Conservation (phyloP, 2,113 vertebrate species). For the Zapornia atra region DNA sequence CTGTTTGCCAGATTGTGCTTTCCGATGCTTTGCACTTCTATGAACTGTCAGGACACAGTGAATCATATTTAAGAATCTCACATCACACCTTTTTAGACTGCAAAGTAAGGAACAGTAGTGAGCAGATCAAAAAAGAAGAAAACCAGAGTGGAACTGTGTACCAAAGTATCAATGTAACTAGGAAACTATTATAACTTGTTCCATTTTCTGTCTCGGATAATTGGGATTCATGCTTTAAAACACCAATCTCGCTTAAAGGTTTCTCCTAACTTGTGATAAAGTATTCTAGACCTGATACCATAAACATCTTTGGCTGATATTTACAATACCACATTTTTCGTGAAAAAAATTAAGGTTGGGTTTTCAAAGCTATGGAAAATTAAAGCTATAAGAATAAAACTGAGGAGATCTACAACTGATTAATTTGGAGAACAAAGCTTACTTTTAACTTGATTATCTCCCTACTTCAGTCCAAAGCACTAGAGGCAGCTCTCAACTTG, state of each 20-base stretch:
- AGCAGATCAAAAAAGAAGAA: neutral
- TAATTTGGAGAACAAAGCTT: neutral
- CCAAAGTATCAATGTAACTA: neutral
- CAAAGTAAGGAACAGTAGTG: neutral
- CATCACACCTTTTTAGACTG: neutral
- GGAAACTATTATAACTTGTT: neutral
- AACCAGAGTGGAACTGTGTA: neutral
- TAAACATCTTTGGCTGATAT: neutral
- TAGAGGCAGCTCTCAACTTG: neutral
- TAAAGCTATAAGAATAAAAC: neutral
- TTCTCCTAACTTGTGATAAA: neutral
- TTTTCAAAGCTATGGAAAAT: neutral
- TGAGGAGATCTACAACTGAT: neutral
- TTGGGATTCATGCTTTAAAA: neutral
- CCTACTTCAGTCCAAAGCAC: neutral
- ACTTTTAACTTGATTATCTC: neutral
- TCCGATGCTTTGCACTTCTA: neutral
- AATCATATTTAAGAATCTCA: neutral
- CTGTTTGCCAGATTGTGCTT: constrained; percentile 17
- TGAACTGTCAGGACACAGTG: neutral
- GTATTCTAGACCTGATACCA: neutral
- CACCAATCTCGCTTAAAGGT: no score
- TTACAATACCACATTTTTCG: neutral
- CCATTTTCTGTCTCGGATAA: neutral
- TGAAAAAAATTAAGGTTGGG: neutral